Percentiles rank a stretch among this genome's conserved stretches.
These are phyloP conservation scores for Sebastiscus tertius DNA, from an alignment of 2,797 vertebrate genomes.

Conservation along the genomic window DNA sequence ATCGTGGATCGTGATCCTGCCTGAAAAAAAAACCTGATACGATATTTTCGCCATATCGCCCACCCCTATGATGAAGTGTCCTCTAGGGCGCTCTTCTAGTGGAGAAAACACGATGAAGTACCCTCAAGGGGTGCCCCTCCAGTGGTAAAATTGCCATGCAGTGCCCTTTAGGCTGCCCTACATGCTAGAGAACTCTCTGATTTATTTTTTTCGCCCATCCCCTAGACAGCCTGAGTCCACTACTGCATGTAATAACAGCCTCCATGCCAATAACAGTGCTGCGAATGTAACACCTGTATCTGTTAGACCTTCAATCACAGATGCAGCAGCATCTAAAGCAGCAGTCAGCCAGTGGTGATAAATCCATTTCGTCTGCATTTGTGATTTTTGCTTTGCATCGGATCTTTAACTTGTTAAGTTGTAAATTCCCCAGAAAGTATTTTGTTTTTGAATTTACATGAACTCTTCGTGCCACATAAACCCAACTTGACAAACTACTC, in stretches of 20 bases:
- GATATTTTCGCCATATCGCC: too few relatives aligned
- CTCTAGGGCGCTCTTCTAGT: neutral
- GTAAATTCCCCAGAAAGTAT: neutral
- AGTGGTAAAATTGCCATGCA: neutral
- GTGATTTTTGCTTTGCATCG: neutral
- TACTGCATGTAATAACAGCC: neutral
- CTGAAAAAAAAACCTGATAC: too few relatives aligned
- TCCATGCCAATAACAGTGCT: neutral
- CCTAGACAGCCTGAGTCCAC: neutral
- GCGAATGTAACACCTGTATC: neutral
- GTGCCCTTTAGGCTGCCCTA: neutral
- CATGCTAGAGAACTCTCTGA: neutral
- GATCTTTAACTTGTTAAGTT: neutral
- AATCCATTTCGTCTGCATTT: neutral
- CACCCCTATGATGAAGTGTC: neutral
- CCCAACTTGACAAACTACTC: neutral
- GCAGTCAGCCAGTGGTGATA: neutral
- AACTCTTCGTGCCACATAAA: neutral
- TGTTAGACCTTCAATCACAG: neutral
- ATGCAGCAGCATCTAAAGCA: neutral
- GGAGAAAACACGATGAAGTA: neutral
- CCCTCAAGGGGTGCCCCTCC: neutral
- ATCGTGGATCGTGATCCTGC: too few relatives aligned
- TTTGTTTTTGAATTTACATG: neutral
- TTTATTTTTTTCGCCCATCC: neutral